Evolutionary conservation across 2,888 invertebrate species (phyloP).

Genomic region (Dendrolimus pini): DNA sequence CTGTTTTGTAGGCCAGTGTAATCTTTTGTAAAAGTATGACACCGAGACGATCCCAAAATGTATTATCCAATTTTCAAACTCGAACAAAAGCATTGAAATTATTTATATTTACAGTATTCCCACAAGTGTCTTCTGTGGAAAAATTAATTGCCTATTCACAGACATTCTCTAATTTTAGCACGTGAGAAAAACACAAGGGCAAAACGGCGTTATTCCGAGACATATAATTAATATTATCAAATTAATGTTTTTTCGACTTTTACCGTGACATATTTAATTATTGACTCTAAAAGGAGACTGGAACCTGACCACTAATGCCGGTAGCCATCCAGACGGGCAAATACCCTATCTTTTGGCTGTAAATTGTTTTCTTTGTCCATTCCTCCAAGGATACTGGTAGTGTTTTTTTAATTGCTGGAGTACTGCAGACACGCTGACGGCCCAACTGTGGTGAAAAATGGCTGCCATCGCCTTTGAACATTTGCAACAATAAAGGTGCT

Average conservation of each 20-base stretch:
- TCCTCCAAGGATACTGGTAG: too few relatives aligned
- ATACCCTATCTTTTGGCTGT: too few relatives aligned
- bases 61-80: neutral
- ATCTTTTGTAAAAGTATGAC: too few relatives aligned
- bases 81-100: neutral
- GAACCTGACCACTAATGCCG: neutral
- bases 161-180: neutral
- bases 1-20: too few relatives aligned
- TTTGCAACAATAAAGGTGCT: too few relatives aligned
- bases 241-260: neutral
- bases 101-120: neutral
- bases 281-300: neutral
- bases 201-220: neutral
- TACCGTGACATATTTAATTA: neutral
- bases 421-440: too few relatives aligned
- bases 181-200: neutral
- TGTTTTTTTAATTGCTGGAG: too few relatives aligned
- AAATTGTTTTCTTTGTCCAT: too few relatives aligned
- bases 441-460: too few relatives aligned
- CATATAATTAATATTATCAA: neutral
- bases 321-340: too few relatives aligned
- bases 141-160: neutral
- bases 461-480: too few relatives aligned
- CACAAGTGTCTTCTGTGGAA: neutral
- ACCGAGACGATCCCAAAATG: too few relatives aligned